These are phyloP conservation scores for Etheostoma cragini DNA, from an alignment of 2,113 vertebrate genomes.

Conservation along the genomic window DNA sequence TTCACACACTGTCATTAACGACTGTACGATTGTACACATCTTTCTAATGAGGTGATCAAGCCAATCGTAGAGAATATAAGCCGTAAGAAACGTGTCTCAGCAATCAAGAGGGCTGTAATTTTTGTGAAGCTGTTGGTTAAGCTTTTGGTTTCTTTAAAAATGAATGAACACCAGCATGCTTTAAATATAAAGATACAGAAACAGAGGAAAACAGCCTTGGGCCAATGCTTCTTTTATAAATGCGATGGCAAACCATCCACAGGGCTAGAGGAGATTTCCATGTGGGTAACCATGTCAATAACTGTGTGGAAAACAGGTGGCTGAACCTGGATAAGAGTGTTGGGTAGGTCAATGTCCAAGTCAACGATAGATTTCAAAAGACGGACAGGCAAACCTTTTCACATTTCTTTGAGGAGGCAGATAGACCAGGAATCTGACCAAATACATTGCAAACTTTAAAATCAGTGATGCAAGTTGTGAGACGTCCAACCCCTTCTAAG, in stretches of 20 bases:
- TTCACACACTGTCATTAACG: too few species aligned
- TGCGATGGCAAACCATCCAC: slow-evolving; percentile 30
- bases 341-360: background rate
- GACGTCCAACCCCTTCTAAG: background rate
- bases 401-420: background rate
- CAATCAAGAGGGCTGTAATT: background rate
- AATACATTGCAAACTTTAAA: slow-evolving; percentile 14
- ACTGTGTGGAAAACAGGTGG: background rate
- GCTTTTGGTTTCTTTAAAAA: slow-evolving; percentile 31
- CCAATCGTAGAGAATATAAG: too few species aligned
- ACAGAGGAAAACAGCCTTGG: slow-evolving; percentile 13
- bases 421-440: background rate
- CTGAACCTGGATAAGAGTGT: background rate
- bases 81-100: too few species aligned
- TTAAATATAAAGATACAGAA: slow-evolving; percentile 10
- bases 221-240: slow-evolving; percentile 21
- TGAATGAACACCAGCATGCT: slow-evolving; percentile 8
- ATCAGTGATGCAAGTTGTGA: background rate
- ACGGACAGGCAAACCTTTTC: background rate
- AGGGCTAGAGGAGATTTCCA: slow-evolving; percentile 10
- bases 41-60: too few species aligned
- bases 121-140: slow-evolving; percentile 11
- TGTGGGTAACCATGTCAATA: background rate
- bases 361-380: slow-evolving; percentile 18
- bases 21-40: too few species aligned